A percentile compares a stretch with the other conserved stretches of the same genome.
Evolutionary conservation across 1,140 invertebrate genomes (phyloP).

Genomic region (Aphidius ervi): DNA sequence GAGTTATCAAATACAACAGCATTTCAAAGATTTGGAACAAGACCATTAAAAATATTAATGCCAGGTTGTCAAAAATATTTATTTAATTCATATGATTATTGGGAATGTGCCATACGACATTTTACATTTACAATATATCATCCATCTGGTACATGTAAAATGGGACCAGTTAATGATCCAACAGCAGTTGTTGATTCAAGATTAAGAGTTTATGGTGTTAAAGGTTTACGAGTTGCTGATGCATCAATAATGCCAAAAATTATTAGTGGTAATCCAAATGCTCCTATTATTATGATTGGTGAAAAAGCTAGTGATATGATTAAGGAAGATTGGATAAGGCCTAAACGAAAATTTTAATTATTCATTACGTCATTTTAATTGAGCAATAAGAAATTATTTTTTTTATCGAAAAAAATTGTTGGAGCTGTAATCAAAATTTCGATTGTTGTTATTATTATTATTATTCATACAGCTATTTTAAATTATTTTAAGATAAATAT

Average conservation of each 20-base stretch:
- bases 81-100: conserved; percentile 78
- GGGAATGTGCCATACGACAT: conserved; percentile 77
- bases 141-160: conserved; percentile 79
- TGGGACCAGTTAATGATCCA: conserved; percentile 73
- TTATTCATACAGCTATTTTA: background rate
- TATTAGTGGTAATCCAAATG: conserved; percentile 77
- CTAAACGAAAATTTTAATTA: conserved; percentile 28
- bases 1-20: conserved; percentile 73
- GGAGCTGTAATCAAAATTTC: conserved; percentile 3
- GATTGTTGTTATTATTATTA: background rate
- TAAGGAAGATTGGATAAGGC: conserved; percentile 67
- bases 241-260: conserved; percentile 78
- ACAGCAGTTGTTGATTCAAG: conserved; percentile 78
- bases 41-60: conserved; percentile 72
- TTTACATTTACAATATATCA: conserved; percentile 86
- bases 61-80: conserved; percentile 71
- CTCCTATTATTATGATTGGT: conserved; percentile 73
- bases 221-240: conserved; percentile 69
- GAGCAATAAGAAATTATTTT: conserved; percentile 7
- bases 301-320: conserved; percentile 80
- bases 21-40: conserved; percentile 75
- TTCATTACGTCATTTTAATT: conserved; percentile 17
- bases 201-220: conserved; percentile 68
- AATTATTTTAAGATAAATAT: no score
- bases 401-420: conserved; percentile 2